phyloP scores from a whole-genome alignment of 2,888 invertebrate species.

The Caprella mutica region DNA sequence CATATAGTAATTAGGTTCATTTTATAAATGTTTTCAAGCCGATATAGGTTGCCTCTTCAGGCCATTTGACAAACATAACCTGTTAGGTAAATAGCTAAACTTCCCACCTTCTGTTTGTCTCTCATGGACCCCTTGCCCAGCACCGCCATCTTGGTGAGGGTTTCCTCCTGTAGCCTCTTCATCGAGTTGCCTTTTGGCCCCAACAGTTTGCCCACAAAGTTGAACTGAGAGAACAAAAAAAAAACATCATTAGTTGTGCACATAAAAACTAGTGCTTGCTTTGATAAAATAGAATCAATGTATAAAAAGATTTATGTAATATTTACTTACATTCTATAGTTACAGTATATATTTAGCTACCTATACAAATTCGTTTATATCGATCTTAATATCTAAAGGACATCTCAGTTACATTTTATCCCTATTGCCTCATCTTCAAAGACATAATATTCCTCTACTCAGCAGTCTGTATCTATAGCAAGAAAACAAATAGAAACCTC shows the following conservation, averaged over 20 bases:
- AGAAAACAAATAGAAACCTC: no score
- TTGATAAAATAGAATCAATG: no score
- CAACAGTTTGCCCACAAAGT: constrained; percentile 85
- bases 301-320: constrained; percentile 12
- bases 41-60: no score
- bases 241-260: no score
- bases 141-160: constrained; percentile 90
- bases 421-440: not conserved
- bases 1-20: no score
- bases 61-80: no score
- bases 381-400: not conserved
- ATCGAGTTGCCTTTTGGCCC: constrained; percentile 89
- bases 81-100: no score
- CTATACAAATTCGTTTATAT: not conserved
- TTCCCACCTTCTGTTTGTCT: constrained; percentile 69
- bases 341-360: constrained; percentile 2
- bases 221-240: constrained; percentile 72
- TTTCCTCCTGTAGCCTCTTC: constrained; percentile 83
- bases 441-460: not conserved
- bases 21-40: no score
- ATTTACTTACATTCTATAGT: not conserved
- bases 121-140: constrained; percentile 86
- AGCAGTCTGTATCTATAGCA: no score
- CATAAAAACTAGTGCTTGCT: no score
- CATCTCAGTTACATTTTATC: not conserved